phyloP scores from a whole-genome alignment of 2,113 vertebrate species.

The Ctenomys sociabilis region DNA sequence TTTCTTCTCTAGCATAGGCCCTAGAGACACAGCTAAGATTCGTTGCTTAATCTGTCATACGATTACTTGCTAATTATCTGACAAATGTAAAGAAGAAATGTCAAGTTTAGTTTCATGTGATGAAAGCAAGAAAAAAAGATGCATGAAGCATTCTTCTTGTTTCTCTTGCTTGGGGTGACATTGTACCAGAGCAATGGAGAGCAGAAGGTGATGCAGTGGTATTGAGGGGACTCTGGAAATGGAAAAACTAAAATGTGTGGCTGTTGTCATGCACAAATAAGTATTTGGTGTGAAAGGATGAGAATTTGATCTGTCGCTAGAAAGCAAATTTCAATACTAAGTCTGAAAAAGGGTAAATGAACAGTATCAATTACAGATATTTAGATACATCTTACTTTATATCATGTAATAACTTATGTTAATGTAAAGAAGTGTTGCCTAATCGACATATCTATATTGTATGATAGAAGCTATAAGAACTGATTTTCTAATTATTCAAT shows the following conservation, averaged over 20 bases:
- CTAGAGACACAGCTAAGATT: not conserved
- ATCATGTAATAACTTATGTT: not conserved
- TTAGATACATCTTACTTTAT: not conserved
- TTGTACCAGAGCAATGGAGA: not conserved
- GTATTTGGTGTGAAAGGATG: not conserved
- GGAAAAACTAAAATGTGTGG: not conserved
- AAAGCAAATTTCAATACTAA: not conserved
- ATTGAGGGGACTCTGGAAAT: not conserved
- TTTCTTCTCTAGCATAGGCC: conserved; percentile 24
- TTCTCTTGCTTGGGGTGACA: not conserved
- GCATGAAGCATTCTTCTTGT: not conserved
- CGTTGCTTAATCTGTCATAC: not conserved
- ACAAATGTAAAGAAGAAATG: conserved; percentile 40
- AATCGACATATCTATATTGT: not conserved
- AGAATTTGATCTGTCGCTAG: not conserved
- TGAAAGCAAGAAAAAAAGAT: not conserved
- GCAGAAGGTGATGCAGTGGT: not conserved
- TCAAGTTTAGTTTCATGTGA: conserved; percentile 16
- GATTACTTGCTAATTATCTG: conserved; percentile 52
- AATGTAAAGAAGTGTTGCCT: not conserved
- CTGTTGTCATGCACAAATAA: not conserved
- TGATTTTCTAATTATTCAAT: not conserved
- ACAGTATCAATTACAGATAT: not conserved
- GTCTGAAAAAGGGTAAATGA: not conserved
- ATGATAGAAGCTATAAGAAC: not conserved